Percentiles rank a stretch among this genome's conserved stretches.
These are phyloP conservation scores for Rafetus swinhoei DNA, from an alignment of 2,113 vertebrate genomes.

Conservation along the genomic window DNA sequence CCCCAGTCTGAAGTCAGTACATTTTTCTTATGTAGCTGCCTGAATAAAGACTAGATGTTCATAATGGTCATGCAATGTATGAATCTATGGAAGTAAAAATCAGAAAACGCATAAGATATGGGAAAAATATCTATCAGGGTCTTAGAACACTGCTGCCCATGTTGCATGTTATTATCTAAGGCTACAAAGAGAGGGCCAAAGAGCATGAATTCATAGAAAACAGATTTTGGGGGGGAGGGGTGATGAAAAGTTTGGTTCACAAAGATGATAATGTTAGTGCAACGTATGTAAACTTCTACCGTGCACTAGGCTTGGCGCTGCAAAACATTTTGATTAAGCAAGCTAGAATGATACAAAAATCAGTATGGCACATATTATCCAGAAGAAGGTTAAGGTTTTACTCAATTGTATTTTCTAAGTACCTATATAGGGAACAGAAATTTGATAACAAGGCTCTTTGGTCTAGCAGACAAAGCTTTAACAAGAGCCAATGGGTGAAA, in stretches of 20 bases:
- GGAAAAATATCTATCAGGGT: too few species aligned
- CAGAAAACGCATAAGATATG: too few species aligned
- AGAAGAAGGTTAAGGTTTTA: not conserved
- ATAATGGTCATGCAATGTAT: too few species aligned
- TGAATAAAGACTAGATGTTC: not conserved
- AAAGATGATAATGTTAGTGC: not conserved
- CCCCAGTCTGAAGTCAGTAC: not conserved
- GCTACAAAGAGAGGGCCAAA: not conserved
- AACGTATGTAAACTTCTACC: not conserved
- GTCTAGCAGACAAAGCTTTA: not conserved
- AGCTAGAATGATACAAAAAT: not conserved
- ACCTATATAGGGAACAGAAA: not conserved
- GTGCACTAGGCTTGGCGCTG: not conserved
- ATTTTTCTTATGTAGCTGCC: not conserved
- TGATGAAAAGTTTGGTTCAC: accelerated
- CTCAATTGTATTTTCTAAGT: not conserved
- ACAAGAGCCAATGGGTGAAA: not conserved
- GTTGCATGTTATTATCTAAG: not conserved
- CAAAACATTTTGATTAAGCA: not conserved
- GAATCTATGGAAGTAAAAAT: too few species aligned
- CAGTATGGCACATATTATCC: not conserved
- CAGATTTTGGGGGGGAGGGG: not conserved
- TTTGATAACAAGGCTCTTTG: not conserved
- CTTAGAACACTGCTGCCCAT: too few species aligned
- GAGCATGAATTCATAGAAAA: not conserved